Base-by-base conservation (phyloP, 1,140 invertebrate genomes). In the Hypsibius dujardini region DNA sequence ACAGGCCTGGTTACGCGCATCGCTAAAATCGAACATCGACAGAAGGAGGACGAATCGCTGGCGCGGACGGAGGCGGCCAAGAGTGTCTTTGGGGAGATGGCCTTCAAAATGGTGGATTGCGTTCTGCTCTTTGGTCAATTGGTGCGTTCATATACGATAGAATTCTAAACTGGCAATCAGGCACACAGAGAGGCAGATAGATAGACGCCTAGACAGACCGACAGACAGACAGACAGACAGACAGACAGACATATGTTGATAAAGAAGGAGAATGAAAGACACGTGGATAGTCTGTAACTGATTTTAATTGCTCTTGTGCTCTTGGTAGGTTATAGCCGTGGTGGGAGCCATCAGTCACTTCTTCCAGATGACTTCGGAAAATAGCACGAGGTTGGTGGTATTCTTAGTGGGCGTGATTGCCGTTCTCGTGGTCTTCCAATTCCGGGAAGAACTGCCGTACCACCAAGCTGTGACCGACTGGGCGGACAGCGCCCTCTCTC, bases 361-460 rank as follows among this genome's bases (percentile, higher is more conserved):
- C 42, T 67, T 67, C 62, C 62, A 67, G 62, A 67, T 67, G 62
- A 67, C 62, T 7, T 12, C 62, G 12, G 62, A 67, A 42, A 67
- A 67, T 67, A 15, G 12, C 62, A 67, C 62, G 3, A 12, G 62
- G 3, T 45, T 67, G 42, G 62, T 67, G 12, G 42, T 67, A 3
- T 67, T 67, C 62, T 42, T 67, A 12, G 62, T 67, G 12, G 12
- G 12, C 42, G 45, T 67, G 3, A 67, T 67, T 7, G 62, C 62
- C 12, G 7, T 67, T 42, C 62, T 67, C 12, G 62, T 67, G 12
- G 12, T 67, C 3, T 67, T 12, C 3, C 62, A 67, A 42, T 45
- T 67, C 12, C 12, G 62, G 3, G 62, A 45, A 7, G 62, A 67
- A 15, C 42, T 67, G 42, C 62, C 62, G 3, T 67, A 15, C 42